Base-by-base conservation (phyloP, 2,888 invertebrate genomes). In the Ceriagrion tenellum region DNA sequence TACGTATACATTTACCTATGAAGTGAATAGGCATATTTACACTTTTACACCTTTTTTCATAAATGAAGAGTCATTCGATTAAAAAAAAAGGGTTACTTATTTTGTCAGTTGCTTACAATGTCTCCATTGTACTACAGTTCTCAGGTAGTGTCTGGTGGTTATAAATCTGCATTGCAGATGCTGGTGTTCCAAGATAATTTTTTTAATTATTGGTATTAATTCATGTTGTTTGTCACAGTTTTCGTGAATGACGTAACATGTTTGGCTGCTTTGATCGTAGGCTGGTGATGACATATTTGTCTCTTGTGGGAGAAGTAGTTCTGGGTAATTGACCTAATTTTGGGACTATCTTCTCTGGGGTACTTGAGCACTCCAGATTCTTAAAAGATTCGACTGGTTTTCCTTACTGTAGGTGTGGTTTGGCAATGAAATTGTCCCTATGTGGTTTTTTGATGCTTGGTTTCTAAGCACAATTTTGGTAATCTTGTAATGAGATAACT, bases 1-100 rank as follows among this genome's bases (percentile, higher is more conserved):
- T 95, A 95, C 93, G 93, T 95, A 95, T 95, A 95, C 93, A 91
- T 95, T 95, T 95, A 95, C 95, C 95, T 95, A 59, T 81, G 88
- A 90, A 95, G 91, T 95, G 95, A 93, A 93, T 93, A 74, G 93
- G 69, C 93, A 93, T 93, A 93, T 93, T 93, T 93, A 74, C 93
- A 93, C 35, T 93, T 93, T 93, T 93, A 93, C 93, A 93, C 93
- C 93, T 93, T 69, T 93, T 93, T 93, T 93, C 69, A 93, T 69
- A 93, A 93, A 93, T 35, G 35, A 69, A 91, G 91, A 69, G 35
- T 81, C 35, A 35, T 81, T 93, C 47, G 23, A 69, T 93, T 47
- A 93, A 69, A 40, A 63, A 30, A 23, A 93, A 74, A 93, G 69
- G 74, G 93, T 93, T 93, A 93, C 93, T 93, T 93, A 93, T 93